Conservation (phyloP, 1,140 invertebrate genomes). For the Drosophila virilis region DNA sequence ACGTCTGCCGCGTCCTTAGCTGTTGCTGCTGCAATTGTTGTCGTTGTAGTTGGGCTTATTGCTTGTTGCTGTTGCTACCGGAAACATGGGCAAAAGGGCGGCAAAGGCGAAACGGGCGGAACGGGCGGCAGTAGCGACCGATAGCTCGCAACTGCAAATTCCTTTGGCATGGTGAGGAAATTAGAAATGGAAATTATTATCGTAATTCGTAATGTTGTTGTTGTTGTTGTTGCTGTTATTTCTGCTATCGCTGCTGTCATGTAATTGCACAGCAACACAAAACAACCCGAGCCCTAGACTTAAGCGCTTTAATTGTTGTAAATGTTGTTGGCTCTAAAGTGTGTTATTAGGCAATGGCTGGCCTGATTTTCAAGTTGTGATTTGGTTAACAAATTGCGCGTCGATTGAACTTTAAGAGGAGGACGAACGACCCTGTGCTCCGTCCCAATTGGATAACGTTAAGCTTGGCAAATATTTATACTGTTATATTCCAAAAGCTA, state of each 20-base stretch:
- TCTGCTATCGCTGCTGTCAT: conserved; percentile 68
- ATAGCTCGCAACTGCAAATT: conserved; percentile 61
- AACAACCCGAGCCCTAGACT: conserved; percentile 38
- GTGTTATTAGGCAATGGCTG: conserved; percentile 6
- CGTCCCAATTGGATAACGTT: too few species aligned
- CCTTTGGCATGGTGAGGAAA: conserved; percentile 74
- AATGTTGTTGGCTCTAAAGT: conserved; percentile 39
- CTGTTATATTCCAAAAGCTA: too few species aligned
- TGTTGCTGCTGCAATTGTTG: conserved; percentile 25
- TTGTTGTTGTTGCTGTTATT: conserved; percentile 8
- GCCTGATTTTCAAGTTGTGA: background rate
- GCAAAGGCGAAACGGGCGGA: conserved; percentile 4
- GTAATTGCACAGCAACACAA: conserved; percentile 72
- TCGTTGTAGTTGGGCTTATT: conserved; percentile 24
- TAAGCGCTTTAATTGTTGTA: conserved; percentile 51
- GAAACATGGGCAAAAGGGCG: conserved; percentile 25
- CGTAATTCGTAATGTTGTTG: conserved; percentile 72
- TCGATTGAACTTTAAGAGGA: background rate
- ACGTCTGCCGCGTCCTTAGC: conserved; percentile 46
- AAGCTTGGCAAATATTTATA: too few species aligned
- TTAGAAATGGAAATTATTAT: conserved; percentile 83
- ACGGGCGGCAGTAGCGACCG: conserved; percentile 21
- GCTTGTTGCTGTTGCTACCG: conserved; percentile 40
- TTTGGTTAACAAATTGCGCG: background rate
- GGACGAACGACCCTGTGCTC: too few species aligned